Evolutionary conservation across 1,140 invertebrate species (phyloP).

Genomic region (Pseudoatta argentina): DNA sequence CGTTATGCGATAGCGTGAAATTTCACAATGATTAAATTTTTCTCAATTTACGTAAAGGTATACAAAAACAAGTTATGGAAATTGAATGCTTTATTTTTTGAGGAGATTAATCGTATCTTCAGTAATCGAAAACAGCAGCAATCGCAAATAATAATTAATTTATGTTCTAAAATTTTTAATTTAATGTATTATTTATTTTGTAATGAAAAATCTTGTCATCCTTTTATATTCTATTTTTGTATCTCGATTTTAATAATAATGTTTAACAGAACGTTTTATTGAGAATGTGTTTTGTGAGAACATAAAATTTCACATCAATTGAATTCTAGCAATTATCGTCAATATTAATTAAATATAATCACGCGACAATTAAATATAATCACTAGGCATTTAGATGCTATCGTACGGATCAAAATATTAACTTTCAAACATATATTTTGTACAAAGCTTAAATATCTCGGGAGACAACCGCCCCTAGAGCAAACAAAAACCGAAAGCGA

Average conservation of each 20-base stretch:
- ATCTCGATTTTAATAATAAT: not conserved
- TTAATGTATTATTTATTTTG: not conserved
- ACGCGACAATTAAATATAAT: constrained; percentile 12
- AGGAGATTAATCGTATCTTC: not conserved
- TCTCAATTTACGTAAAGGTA: not conserved
- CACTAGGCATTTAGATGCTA: not conserved
- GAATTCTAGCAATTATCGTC: constrained; percentile 8
- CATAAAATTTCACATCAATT: not conserved
- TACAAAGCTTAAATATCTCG: not conserved
- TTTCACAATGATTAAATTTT: constrained; percentile 3
- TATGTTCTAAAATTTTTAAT: not conserved
- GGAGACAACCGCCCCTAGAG: not conserved
- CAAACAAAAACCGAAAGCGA: constrained; percentile 7
- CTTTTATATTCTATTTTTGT: not conserved
- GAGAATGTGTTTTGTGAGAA: not conserved
- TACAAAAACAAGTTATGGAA: not conserved
- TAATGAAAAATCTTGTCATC: not conserved
- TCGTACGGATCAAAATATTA: not conserved
- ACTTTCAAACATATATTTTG: not conserved
- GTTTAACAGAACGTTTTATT: not conserved
- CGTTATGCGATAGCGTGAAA: no score
- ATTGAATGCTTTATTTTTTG: not conserved
- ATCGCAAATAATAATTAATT: not conserved
- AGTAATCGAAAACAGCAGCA: not conserved
- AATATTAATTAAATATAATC: constrained; percentile 23